phyloP scores from a whole-genome alignment of 2,888 invertebrate species.

The Drosophila siamana region DNA sequence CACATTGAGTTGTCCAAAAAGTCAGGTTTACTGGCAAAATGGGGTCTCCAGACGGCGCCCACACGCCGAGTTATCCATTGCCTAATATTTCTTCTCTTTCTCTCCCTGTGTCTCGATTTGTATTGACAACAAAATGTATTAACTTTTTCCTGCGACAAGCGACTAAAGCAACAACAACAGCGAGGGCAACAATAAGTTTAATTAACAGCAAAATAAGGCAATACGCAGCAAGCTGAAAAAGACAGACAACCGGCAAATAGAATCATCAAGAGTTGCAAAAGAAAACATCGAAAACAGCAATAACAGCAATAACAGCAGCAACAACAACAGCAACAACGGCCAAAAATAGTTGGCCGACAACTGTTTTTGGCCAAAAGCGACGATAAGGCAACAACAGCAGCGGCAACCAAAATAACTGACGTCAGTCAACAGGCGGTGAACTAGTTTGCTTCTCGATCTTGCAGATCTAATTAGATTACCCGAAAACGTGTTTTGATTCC shows the following conservation, averaged over 20 bases:
- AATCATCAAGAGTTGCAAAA: constrained; percentile 27
- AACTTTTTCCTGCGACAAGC: constrained; percentile 26
- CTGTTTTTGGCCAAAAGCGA: constrained; percentile 42
- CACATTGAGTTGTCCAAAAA: constrained; percentile 67
- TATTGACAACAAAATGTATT: constrained; percentile 23
- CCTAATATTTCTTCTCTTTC: constrained; percentile 33
- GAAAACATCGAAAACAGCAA: constrained; percentile 27
- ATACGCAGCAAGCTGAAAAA: constrained; percentile 29
- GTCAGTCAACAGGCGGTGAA: constrained; percentile 55
- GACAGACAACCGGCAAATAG: constrained; percentile 54
- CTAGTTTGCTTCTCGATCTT: constrained; percentile 61
- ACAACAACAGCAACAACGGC: constrained; percentile 39
- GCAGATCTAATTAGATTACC: constrained; percentile 71
- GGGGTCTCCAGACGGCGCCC: constrained; percentile 69
- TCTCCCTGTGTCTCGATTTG: constrained; percentile 35
- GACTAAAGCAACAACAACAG: constrained; percentile 16
- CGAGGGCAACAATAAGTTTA: constrained; percentile 54
- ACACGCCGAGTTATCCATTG: constrained; percentile 41
- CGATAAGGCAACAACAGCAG: constrained; percentile 35
- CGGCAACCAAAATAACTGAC: constrained; percentile 40
- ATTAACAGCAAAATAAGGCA: constrained; percentile 70
- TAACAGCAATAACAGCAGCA: constrained; percentile 31
- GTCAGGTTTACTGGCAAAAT: constrained; percentile 44
- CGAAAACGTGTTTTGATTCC: constrained; percentile 56
- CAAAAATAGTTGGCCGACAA: constrained; percentile 45